Evolutionary conservation across 2,113 vertebrate species (phyloP).

Genomic region (Rafetus swinhoei): DNA sequence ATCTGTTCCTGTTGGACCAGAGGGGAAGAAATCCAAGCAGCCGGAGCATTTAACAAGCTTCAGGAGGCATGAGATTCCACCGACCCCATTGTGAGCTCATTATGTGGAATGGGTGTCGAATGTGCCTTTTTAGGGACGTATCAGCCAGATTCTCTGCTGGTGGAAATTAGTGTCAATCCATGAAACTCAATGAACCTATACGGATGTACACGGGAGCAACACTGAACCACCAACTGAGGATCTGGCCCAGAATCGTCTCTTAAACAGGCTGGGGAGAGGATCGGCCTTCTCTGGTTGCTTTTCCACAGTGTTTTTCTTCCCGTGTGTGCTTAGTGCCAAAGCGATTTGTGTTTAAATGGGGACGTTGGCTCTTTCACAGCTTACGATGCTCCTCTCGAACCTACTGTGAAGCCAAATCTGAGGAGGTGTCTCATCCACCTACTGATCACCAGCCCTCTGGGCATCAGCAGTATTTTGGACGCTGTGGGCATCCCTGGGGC

Average conservation of each 20-base stretch:
- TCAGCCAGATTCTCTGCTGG: not conserved
- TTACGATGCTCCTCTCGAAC: conserved; percentile 16
- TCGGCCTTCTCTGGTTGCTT: conserved; percentile 45
- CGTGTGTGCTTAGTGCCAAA: conserved; percentile 30
- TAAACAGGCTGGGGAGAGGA: conserved; percentile 17
- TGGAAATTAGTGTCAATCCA: not conserved
- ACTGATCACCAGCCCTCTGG: not conserved
- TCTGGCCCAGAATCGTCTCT: not conserved
- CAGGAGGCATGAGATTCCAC: conserved; percentile 6
- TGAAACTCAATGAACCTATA: not conserved
- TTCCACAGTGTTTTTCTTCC: conserved; percentile 47
- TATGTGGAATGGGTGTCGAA: not conserved
- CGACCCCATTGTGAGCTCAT: fast-evolving
- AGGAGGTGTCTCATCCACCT: not conserved
- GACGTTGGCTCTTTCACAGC: conserved; percentile 43
- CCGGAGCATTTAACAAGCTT: conserved; percentile 15
- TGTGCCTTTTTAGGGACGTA: not conserved
- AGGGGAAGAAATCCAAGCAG: conserved; percentile 64
- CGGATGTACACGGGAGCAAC: not conserved
- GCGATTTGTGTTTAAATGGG: conserved; percentile 42
- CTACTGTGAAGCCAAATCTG: not conserved
- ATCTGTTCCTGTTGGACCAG: conserved; percentile 68
- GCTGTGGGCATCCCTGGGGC: not conserved
- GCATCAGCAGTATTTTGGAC: not conserved
- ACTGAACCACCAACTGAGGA: not conserved